Evolutionary conservation across 1,140 invertebrate genomes (phyloP), one percentile per base, ranked within the genome.

Genomic region (Sycobia sp.): DNA sequence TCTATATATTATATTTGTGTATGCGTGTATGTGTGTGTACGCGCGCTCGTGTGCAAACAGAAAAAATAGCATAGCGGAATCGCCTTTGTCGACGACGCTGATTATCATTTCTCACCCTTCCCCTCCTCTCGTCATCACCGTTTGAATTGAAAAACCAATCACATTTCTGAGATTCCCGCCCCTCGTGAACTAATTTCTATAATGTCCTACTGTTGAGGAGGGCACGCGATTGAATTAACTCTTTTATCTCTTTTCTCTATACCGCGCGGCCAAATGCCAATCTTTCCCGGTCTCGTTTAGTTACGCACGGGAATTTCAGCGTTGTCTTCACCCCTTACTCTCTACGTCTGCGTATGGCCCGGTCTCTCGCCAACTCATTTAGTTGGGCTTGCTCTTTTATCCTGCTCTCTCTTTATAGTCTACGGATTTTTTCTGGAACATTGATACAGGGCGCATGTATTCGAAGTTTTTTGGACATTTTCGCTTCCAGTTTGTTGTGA

Each of bases 401-500:
- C 72, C 51, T 20, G 14, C 16, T 29, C 16, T 49, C 14, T n/a
- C 14, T 49, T 29, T 13, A n/a, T 51, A n/a, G n/a, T n/a, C n/a
- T n/a, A n/a, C 14, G 14, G 36, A 11, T 39, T 53, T 38, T 38
- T 36, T 25, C 20, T n/a, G 29, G 11, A 7, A 7, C 29, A 32
- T 32, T 11, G 5, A 11, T 11, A 11, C 5, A 11, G 5, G 5
- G 29, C 29, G 29, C 29, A 32, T 32, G 4, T 11, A 32, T 32
- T 32, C 11, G n/a, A n/a, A n/a, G n/a, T n/a, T n/a, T n/a, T n/a
- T n/a, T n/a, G n/a, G n/a, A n/a, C n/a, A n/a, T n/a, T n/a, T n/a
- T n/a, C n/a, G n/a, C n/a, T n/a, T n/a, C n/a, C n/a, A n/a, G 70
- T 71, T 73, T 74, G 29, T 27, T 55, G 39, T 29, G 64, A 73